Evolutionary conservation across 1,140 invertebrate genomes (phyloP).

Genomic region (Aphidius gifuensis): DNA sequence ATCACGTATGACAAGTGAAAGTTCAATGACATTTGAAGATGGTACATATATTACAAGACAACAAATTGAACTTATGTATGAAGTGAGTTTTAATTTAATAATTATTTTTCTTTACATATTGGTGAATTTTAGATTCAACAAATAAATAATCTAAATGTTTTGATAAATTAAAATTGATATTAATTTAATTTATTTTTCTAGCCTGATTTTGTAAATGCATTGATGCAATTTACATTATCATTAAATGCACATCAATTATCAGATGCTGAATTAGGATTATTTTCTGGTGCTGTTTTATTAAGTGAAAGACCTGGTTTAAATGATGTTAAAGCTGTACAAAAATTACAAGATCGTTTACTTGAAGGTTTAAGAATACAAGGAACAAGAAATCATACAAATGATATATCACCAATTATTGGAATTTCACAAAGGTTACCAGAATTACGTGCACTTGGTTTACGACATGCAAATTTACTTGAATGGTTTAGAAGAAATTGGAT

Average conservation of each 20-base stretch:
- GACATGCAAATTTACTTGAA: constrained; percentile 80
- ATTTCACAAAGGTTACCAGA: constrained; percentile 66
- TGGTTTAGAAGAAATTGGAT: constrained; percentile 90
- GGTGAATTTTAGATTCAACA: background rate
- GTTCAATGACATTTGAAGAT: constrained; percentile 86
- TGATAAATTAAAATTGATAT: constrained; percentile 8
- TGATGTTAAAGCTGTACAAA: constrained; percentile 79
- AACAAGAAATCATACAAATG: constrained; percentile 42
- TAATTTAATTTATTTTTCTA: constrained; percentile 42
- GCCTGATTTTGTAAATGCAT: constrained; percentile 69
- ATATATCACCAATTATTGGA: constrained; percentile 41
- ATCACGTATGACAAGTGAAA: constrained; percentile 76
- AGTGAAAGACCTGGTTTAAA: constrained; percentile 76
- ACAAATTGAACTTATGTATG: constrained; percentile 89
- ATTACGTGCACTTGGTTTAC: constrained; percentile 75
- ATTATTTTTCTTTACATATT: background rate
- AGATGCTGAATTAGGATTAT: constrained; percentile 88
- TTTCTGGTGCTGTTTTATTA: constrained; percentile 82
- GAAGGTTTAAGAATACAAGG: constrained; percentile 80
- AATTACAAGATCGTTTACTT: constrained; percentile 77
- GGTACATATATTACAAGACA: constrained; percentile 81
- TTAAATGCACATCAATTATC: constrained; percentile 77
- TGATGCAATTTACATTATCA: constrained; percentile 76
- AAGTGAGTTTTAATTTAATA: constrained; percentile 66
- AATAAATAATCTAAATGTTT: background rate